Percentiles rank a stretch among this genome's conserved stretches.
Evolutionary conservation across 2,113 vertebrate species (phyloP).

Genomic region (Ptychochromis oligacanthus): DNA sequence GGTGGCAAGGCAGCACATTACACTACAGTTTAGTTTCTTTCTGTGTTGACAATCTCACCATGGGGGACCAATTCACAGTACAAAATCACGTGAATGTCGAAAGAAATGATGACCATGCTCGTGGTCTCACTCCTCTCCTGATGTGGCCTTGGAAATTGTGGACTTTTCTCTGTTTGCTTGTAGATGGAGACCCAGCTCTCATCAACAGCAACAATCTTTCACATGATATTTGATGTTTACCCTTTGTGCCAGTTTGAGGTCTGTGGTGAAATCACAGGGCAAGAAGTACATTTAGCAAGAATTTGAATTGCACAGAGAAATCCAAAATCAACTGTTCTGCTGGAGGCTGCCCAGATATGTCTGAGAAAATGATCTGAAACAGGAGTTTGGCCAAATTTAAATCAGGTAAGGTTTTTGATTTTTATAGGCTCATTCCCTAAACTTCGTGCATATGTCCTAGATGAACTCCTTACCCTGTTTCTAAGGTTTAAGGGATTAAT

Average conservation of each 20-base stretch:
- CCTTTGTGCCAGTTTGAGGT: background rate
- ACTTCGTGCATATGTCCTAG: too few species aligned
- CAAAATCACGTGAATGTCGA: background rate
- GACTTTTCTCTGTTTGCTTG: background rate
- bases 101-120: background rate
- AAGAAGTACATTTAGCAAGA: background rate
- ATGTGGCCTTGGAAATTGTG: background rate
- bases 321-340: background rate
- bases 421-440: too few species aligned
- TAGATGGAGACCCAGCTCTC: background rate
- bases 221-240: background rate
- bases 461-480: too few species aligned
- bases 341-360: background rate
- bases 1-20: too few species aligned
- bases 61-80: too few species aligned
- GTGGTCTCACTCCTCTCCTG: background rate
- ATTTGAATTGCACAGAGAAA: background rate
- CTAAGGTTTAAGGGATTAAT: too few species aligned
- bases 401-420: too few species aligned
- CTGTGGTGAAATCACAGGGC: background rate
- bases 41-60: background rate
- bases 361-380: too few species aligned
- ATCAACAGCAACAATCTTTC: background rate
- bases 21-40: background rate
- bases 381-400: too few species aligned